phyloP scores from a whole-genome alignment of 2,797 vertebrate genomes.

The Poeciliopsis presidionis region DNA sequence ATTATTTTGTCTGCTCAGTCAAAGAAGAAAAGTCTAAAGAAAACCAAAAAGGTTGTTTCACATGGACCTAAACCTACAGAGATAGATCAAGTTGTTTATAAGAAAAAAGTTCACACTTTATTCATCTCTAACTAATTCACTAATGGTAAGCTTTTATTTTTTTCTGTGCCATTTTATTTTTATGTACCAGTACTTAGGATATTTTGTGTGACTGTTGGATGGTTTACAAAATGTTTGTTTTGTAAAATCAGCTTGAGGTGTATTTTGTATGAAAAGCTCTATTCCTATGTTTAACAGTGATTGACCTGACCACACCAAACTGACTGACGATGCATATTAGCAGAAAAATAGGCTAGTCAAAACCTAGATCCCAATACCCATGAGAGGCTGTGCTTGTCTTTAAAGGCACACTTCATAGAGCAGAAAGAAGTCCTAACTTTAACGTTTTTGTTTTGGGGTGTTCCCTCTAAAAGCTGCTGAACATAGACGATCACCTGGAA shows the following conservation, averaged over 20 bases:
- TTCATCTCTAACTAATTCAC: no score
- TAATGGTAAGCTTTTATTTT: no score
- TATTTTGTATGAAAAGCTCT: not conserved
- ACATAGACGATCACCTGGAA: conserved; percentile 62
- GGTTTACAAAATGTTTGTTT: not conserved
- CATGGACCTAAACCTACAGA: no score
- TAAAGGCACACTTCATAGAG: not conserved
- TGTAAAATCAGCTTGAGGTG: not conserved
- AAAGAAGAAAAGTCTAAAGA: no score
- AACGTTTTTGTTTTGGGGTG: not conserved
- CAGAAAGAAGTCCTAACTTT: not conserved
- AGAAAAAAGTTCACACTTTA: no score
- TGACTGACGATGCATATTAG: not conserved
- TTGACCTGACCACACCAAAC: not conserved
- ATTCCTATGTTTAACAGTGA: not conserved
- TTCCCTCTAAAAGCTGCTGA: conserved; percentile 60
- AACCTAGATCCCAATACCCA: not conserved
- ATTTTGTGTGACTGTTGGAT: not conserved
- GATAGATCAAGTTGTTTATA: no score
- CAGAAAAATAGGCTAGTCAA: not conserved
- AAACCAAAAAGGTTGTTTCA: no score
- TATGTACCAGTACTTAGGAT: not conserved
- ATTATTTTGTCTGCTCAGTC: no score
- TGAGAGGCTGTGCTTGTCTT: not conserved
- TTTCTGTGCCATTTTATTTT: not conserved